phyloP scores from a whole-genome alignment of 2,797 vertebrate species.

The Scleropages formosus region DNA sequence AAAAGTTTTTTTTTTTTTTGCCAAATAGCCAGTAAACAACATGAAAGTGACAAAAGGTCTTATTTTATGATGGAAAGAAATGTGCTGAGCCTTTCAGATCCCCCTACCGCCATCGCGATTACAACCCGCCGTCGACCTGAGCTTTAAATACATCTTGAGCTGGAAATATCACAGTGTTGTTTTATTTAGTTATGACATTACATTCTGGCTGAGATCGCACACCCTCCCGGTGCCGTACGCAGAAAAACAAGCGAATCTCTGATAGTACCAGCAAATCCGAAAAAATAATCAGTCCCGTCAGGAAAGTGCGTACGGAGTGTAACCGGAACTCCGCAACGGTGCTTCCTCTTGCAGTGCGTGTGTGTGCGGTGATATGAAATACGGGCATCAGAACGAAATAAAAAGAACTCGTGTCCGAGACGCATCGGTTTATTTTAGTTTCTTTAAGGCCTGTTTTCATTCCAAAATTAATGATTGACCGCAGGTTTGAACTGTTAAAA shows the following conservation, averaged over 20 bases:
- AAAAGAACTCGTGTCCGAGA: too few relatives aligned
- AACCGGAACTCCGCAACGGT: background rate
- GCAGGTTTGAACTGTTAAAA: too few relatives aligned
- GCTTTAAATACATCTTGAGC: background rate
- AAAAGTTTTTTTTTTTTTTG: conserved; percentile 69
- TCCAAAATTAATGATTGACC: too few relatives aligned
- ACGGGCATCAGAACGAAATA: too few relatives aligned
- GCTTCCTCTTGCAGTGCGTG: background rate
- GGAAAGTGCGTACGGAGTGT: background rate
- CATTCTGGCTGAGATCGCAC: background rate
- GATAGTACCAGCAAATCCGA: background rate
- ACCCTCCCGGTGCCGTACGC: background rate
- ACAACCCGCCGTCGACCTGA: background rate
- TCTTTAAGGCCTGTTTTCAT: too few relatives aligned
- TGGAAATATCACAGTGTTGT: background rate
- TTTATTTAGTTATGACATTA: background rate
- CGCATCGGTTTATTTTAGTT: too few relatives aligned
- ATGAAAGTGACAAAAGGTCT: conserved; percentile 72
- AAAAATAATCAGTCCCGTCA: background rate
- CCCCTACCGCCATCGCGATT: background rate
- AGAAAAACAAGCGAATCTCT: background rate
- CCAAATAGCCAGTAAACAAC: conserved; percentile 79
- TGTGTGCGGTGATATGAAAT: background rate
- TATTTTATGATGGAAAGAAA: conserved; percentile 16
- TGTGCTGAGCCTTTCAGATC: background rate